A percentile compares a stretch with the other conserved stretches of the same genome.
phyloP scores from a whole-genome alignment of 2,113 vertebrate species.

The Toxotes jaculatrix region DNA sequence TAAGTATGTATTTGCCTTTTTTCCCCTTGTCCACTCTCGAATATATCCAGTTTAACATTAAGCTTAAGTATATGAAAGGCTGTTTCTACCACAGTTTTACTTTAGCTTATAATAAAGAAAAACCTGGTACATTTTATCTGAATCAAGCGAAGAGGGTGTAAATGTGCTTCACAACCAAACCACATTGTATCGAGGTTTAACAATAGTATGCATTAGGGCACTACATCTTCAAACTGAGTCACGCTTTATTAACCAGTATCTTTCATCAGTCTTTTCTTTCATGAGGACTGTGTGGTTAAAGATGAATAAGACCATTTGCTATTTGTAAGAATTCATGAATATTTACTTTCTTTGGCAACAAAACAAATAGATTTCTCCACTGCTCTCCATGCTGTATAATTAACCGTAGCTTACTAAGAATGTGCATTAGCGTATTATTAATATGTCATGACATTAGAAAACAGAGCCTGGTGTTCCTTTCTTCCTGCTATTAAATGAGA shows the following conservation, averaged over 20 bases:
- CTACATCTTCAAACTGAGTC: constrained; percentile 6
- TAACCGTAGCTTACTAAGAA: background rate
- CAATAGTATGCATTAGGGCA: constrained; percentile 21
- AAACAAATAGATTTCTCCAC: constrained; percentile 22
- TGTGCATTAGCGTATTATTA: constrained; percentile 29
- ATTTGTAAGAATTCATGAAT: constrained; percentile 34
- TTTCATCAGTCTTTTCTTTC: constrained; percentile 31
- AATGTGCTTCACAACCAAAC: constrained; percentile 19
- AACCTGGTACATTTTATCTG: background rate
- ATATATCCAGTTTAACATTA: background rate
- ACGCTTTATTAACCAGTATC: constrained; percentile 5
- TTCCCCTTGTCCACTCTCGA: background rate
- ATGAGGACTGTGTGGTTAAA: background rate
- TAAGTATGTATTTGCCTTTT: background rate
- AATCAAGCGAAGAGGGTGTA: background rate
- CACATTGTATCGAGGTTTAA: constrained; percentile 4
- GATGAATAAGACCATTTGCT: constrained; percentile 37
- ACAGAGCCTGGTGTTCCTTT: constrained; percentile 6
- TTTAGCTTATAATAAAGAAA: background rate
- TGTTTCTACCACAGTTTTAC: background rate
- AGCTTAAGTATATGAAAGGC: background rate
- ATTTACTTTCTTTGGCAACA: constrained; percentile 17
- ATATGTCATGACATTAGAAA: constrained; percentile 21
- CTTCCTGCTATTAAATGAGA: constrained; percentile 18
- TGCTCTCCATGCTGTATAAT: background rate